These are phyloP conservation scores for Parapristionchus giblindavisi DNA, from an alignment of 2,888 invertebrate species.

Conservation along the genomic window DNA sequence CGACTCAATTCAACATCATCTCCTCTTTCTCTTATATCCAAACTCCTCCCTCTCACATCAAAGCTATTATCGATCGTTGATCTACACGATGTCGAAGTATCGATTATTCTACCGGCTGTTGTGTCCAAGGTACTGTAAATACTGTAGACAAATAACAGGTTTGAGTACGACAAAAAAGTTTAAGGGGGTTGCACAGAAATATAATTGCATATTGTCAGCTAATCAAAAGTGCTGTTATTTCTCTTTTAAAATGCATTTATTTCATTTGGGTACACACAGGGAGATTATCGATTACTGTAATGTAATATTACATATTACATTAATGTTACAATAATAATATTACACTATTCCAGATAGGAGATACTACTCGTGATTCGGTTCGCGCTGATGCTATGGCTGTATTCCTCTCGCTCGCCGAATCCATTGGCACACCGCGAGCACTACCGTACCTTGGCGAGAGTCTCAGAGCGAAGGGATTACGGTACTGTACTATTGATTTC, in stretches of 20 bases:
- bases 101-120: conserved; percentile 1
- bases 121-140: conserved; percentile 32
- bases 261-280: too few relatives aligned
- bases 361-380: conserved; percentile 10
- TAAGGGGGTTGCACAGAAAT: not conserved
- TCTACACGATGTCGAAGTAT: not conserved
- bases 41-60: not conserved
- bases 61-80: too few relatives aligned
- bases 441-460: conserved; percentile 17
- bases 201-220: not conserved
- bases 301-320: too few relatives aligned
- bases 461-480: conserved; percentile 24
- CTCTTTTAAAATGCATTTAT: too few relatives aligned
- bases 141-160: not conserved
- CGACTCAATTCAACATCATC: not conserved
- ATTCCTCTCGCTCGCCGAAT: conserved; percentile 15
- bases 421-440: not conserved
- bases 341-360: conserved; percentile 14
- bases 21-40: conserved; percentile 12
- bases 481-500: not conserved
- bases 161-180: not conserved
- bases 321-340: not conserved
- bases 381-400: conserved; percentile 15
- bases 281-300: too few relatives aligned
- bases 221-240: not conserved